These are phyloP conservation scores for Chironomus tentans DNA, from an alignment of 2,888 invertebrate species.

Conservation along the genomic window DNA sequence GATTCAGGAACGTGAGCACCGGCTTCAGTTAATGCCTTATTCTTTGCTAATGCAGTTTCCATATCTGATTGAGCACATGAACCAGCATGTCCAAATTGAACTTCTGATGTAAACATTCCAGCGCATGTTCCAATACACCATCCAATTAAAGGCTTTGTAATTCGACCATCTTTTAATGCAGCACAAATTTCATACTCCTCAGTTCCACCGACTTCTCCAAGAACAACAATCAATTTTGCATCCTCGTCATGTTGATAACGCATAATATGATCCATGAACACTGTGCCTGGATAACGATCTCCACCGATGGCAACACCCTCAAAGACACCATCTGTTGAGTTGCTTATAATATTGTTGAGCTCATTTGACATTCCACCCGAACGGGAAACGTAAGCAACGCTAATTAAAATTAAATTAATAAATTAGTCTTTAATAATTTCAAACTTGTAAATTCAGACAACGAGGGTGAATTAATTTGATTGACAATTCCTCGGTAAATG, in stretches of 20 bases:
- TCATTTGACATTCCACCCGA: conserved; percentile 99
- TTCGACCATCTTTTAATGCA: conserved; percentile 66
- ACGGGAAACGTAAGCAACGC: conserved; percentile 96
- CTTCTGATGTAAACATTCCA: conserved; percentile 78
- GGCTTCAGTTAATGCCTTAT: conserved; percentile 66
- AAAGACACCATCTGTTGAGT: conserved; percentile 92
- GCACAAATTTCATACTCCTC: conserved; percentile 96
- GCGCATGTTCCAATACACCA: conserved; percentile 97
- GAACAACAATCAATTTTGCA: conserved; percentile 87
- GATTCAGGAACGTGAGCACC: conserved; percentile 88
- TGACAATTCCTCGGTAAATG: too few relatives aligned
- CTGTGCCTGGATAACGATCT: conserved; percentile 95
- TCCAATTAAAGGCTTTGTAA: conserved; percentile 91
- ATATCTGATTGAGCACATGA: conserved; percentile 90
- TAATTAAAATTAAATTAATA: conserved; percentile 35
- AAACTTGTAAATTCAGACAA: too few relatives aligned
- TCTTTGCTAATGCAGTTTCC: conserved; percentile 92
- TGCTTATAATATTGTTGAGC: conserved; percentile 93
- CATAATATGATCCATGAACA: conserved; percentile 94
- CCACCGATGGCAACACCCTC: conserved; percentile 97
- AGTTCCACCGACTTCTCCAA: conserved; percentile 97
- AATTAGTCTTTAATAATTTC: background rate
- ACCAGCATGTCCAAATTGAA: conserved; percentile 99
- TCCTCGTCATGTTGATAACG: conserved; percentile 72
- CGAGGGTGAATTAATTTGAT: too few relatives aligned